A percentile compares a stretch with the other conserved stretches of the same genome.
Conservation (phyloP, 35 echinoderm and acorn worm genomes). For the Apostichopus japonicus region DNA sequence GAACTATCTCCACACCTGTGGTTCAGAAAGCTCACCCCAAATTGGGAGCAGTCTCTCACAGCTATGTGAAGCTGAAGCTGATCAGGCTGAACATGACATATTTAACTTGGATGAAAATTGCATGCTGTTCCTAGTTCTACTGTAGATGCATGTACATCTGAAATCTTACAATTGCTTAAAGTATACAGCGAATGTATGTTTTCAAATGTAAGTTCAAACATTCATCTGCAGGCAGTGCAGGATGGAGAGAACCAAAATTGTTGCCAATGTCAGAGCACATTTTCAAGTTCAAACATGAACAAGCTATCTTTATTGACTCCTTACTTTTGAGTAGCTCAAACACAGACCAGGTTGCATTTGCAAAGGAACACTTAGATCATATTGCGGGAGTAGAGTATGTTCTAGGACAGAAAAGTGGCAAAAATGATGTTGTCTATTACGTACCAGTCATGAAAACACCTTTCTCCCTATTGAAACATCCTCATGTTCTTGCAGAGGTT, state of each 20-base stretch:
- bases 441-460: conserved; percentile 19
- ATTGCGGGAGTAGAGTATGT: conserved; percentile 27
- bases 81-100: conserved; percentile 2
- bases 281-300: neutral
- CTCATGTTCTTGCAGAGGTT: conserved; percentile 22
- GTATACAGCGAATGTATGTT: conserved; percentile 1
- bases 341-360: conserved; percentile 28
- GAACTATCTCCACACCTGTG: neutral
- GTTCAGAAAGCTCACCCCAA: neutral
- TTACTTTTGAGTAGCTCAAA: neutral
- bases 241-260: neutral
- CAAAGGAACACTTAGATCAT: conserved; percentile 19
- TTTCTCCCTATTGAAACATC: conserved; percentile 9
- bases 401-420: conserved; percentile 32
- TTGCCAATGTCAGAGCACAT: neutral
- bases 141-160: neutral
- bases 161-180: conserved; percentile 13
- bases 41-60: conserved; percentile 8
- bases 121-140: conserved; percentile 27
- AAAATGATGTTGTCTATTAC: conserved; percentile 33
- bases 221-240: neutral
- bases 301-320: too few relatives aligned
- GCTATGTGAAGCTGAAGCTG: conserved; percentile 29
- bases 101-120: conserved; percentile 21
- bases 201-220: conserved; percentile 19